Evolutionary conservation across 2,888 invertebrate species (phyloP).

Genomic region (Barypeithes pellucidus): DNA sequence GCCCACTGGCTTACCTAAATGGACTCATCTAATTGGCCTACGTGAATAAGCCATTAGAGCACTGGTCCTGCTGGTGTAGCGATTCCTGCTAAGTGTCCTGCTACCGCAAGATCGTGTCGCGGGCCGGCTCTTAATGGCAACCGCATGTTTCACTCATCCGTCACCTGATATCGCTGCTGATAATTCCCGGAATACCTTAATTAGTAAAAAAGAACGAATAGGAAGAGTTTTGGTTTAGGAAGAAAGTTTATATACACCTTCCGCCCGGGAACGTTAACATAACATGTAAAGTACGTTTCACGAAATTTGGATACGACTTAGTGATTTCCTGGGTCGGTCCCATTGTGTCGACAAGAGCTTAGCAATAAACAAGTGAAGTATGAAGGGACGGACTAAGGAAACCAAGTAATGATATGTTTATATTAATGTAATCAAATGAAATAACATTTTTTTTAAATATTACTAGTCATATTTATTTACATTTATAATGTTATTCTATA

Average conservation of each 20-base stretch:
- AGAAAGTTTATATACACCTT: background rate
- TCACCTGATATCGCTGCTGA: conserved; percentile 65
- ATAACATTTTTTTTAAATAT: too few species aligned
- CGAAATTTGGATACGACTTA: too few species aligned
- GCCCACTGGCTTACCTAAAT: conserved; percentile 52
- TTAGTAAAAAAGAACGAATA: conserved; percentile 49
- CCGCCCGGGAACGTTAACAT: too few species aligned
- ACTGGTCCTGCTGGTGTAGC: conserved; percentile 44
- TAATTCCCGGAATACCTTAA: conserved; percentile 58
- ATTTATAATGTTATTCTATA: too few species aligned
- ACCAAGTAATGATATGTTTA: too few species aligned
- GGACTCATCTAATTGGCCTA: conserved; percentile 55
- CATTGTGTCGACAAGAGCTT: too few species aligned
- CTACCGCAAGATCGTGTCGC: conserved; percentile 64
- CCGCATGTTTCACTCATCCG: conserved; percentile 68
- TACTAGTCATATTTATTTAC: too few species aligned
- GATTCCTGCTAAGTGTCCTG: conserved; percentile 55
- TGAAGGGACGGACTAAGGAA: too few species aligned
- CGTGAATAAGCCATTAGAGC: conserved; percentile 56
- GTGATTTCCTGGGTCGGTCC: too few species aligned
- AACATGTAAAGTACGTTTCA: too few species aligned
- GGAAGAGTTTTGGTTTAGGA: background rate
- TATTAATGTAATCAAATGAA: too few species aligned
- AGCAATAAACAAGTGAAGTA: too few species aligned
- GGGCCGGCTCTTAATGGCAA: conserved; percentile 69